Percentiles rank a stretch among this genome's conserved stretches.
phyloP scores from a whole-genome alignment of 2,888 invertebrate genomes.

The Agriopis marginaria region DNA sequence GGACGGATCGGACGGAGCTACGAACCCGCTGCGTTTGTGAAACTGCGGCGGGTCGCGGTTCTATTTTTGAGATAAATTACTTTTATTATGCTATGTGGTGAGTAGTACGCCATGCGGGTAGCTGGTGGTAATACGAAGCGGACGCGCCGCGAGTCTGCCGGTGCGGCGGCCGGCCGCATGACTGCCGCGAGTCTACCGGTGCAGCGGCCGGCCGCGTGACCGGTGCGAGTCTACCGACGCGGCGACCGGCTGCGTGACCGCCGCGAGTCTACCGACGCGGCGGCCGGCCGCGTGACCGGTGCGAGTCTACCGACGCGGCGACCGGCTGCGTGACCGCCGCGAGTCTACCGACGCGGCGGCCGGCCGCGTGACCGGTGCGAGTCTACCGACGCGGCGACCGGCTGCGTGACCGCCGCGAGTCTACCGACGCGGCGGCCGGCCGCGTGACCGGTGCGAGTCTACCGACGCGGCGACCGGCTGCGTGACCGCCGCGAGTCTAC shows the following conservation, averaged over 20 bases:
- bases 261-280: no score
- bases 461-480: no score
- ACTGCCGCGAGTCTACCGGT: neutral
- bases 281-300: neutral
- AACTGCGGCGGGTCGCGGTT: constrained; percentile 5
- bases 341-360: neutral
- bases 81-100: neutral
- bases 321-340: no score
- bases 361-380: no score
- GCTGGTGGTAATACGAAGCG: no score
- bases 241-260: neutral
- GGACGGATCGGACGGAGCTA: constrained; percentile 6
- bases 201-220: neutral
- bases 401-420: neutral
- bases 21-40: constrained; percentile 35
- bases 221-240: no score
- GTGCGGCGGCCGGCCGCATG: neutral
- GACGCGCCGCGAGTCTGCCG: neutral
- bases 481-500: no score
- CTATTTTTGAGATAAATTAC: constrained; percentile 26
- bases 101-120: neutral
- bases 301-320: neutral
- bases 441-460: neutral
- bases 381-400: no score
- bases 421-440: no score